Evolutionary conservation across 2,888 invertebrate species (phyloP), one percentile per base, ranked within the genome.

Genomic region (Limenitis camilla): DNA sequence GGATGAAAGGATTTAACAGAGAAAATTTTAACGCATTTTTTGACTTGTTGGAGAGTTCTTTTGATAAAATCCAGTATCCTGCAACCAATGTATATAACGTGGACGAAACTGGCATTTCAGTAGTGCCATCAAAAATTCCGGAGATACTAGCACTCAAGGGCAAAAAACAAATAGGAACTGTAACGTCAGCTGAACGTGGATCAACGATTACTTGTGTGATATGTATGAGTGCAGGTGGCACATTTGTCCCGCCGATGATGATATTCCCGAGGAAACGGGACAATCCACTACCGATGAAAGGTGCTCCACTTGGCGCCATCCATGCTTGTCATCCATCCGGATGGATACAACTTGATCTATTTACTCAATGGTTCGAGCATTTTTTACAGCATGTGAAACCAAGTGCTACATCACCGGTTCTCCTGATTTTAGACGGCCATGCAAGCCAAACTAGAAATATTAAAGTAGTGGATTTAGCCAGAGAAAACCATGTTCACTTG

Each of bases 351-450:
- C 36, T 46, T 7, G 43, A 59, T 31, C 29, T 55, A 31, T 59
- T 53, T 53, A 59, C 56, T n/a, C 39, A 45, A 31, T 59, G 71
- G 71, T 72, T 78, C 55, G 58, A 69, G 42, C 72, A 81, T 63
- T 82, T 83, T 61, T 53, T 75, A 52, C 61, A 36, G 5, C 43
- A 55, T 35, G 49, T 49, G 35, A 53, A 49, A 28, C 49, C 46
- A 42, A 41, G 39, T 33, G 42, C 53, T 45, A 28, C 49, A 41
- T 49, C 47, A 30, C 48, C 52, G 8, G 53, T 53, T 47, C 53
- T 56, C 4, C 40, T 50, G 40, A 46, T 50, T 43, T 50, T 53
- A 49, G 56, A 53, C 36, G 50, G 46, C 10, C 53, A 50, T 36
- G 47, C 52, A 36, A 50, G 49, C 31, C 46, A 47, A 46, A 53